phyloP scores from a whole-genome alignment of 2,888 invertebrate species.

The Coremacera marginata region DNA sequence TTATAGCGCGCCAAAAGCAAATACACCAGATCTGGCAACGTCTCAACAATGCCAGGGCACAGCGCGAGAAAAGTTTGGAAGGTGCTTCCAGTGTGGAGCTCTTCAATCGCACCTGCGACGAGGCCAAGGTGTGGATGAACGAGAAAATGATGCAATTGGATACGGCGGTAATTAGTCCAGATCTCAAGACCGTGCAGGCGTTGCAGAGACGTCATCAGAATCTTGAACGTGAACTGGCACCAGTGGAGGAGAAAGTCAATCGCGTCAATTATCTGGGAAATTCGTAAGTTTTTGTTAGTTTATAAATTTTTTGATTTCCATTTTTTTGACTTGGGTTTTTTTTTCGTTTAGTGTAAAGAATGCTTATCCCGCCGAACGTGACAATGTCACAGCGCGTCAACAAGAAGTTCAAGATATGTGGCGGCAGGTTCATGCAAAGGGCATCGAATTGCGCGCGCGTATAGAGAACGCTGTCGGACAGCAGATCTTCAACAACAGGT shows the following conservation, averaged over 20 bases:
- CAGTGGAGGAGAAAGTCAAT: slow-evolving; percentile 93
- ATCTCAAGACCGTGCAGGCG: slow-evolving; percentile 91
- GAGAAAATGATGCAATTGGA: slow-evolving; percentile 95
- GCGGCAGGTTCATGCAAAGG: slow-evolving; percentile 88
- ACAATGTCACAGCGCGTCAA: slow-evolving; percentile 87
- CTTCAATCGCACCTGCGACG: slow-evolving; percentile 95
- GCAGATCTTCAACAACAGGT: slow-evolving; percentile 76
- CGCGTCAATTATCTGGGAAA: slow-evolving; percentile 89
- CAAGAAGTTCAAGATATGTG: slow-evolving; percentile 89
- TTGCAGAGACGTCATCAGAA: slow-evolving; percentile 92
- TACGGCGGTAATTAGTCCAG: slow-evolving; percentile 81
- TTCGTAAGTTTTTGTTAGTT: slow-evolving; percentile 72
- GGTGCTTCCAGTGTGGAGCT: slow-evolving; percentile 95
- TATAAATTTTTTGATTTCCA: no score
- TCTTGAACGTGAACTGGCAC: slow-evolving; percentile 93
- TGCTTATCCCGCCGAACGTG: slow-evolving; percentile 90
- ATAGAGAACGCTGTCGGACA: slow-evolving; percentile 95
- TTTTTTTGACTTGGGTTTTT: background rate
- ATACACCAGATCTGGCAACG: slow-evolving; percentile 91
- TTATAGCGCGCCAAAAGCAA: slow-evolving; percentile 81
- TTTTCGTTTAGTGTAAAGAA: slow-evolving; percentile 78
- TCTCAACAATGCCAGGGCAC: slow-evolving; percentile 85
- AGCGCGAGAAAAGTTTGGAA: slow-evolving; percentile 91
- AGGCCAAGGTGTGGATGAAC: slow-evolving; percentile 96
- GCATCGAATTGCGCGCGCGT: slow-evolving; percentile 83